Evolutionary conservation across 2,797 vertebrate species (phyloP).

Genomic region (Capromys pilorides): DNA sequence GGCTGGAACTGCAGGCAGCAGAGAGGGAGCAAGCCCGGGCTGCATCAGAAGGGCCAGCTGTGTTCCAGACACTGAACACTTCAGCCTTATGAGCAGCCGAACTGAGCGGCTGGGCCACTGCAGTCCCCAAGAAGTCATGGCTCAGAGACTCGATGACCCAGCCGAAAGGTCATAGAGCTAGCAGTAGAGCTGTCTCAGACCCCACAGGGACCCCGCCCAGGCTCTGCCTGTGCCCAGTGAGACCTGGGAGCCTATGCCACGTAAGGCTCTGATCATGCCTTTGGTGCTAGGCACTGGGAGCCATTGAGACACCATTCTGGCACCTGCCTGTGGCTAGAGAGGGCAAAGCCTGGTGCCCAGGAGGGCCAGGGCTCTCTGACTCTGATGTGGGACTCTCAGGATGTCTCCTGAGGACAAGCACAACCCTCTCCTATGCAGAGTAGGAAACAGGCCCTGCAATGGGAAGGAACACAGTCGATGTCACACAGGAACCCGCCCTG

Average conservation of each 20-base stretch:
- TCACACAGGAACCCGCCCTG: neutral
- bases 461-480: neutral
- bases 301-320: neutral
- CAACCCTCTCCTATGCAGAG: neutral
- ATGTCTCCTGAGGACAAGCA: neutral
- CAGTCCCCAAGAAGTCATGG: neutral
- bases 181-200: neutral
- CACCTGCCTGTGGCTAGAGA: neutral
- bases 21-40: no score
- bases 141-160: neutral
- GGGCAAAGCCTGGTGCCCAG: neutral
- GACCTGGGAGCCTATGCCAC: neutral
- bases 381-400: neutral
- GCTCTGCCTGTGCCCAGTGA: neutral
- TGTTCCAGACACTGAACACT: neutral
- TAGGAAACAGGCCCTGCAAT: neutral
- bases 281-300: neutral
- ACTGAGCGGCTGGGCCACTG: neutral
- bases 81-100: neutral
- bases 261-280: neutral
- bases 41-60: neutral
- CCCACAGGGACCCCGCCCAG: accelerated
- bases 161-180: neutral
- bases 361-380: neutral
- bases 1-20: neutral